Evolutionary conservation across 2,888 invertebrate genomes (phyloP), one percentile per base, ranked within the genome.

Genomic region (Megastigmus dorsalis): DNA sequence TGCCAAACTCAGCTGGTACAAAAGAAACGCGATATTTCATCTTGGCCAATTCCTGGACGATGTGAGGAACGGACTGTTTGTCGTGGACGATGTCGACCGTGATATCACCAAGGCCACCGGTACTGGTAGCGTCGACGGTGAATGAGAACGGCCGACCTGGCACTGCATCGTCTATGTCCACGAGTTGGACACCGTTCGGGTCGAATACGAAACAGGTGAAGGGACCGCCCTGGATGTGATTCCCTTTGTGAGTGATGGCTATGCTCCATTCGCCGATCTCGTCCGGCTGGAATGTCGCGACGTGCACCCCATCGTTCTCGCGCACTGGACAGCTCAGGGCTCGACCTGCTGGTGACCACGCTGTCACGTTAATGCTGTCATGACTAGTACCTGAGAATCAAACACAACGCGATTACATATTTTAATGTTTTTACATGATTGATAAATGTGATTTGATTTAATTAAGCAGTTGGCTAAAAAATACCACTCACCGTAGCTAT

Each of bases 181-280:
- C 92, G 7, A 77, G 59, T n/a, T 65, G 45, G 9, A 98, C 95
- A 23, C 96, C 95, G 48, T 95, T 93, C 0, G 98, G 96, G 88
- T 98, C 97, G 84, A 96, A 98, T 0, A 98, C 97, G 82, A 97
- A 95, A 86, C 99, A 97, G 0, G 95, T 95, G 88, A 98, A 99
- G 1, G 99, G 99, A 18, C 97, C 97, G 70, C 98, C 98, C 90
- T 95, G 89, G 81, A 99, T 98, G 86, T 98, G 97, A 82, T 97
- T 95, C 36, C 97, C 97, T 85, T 98, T 97, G 88, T 98, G 98
- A 18, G 95, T 94, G 78, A 99, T 97, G 78, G 96, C 96, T 70
- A 99, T 97, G 82, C 95, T 94, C 98, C 98, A 99, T 84, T 97
- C 96, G 71, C 98, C 99, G 43, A 97, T 95, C 89, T 99, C 98